phyloP scores from a whole-genome alignment of 2,113 vertebrate genomes.

The Marmota monax region DNA sequence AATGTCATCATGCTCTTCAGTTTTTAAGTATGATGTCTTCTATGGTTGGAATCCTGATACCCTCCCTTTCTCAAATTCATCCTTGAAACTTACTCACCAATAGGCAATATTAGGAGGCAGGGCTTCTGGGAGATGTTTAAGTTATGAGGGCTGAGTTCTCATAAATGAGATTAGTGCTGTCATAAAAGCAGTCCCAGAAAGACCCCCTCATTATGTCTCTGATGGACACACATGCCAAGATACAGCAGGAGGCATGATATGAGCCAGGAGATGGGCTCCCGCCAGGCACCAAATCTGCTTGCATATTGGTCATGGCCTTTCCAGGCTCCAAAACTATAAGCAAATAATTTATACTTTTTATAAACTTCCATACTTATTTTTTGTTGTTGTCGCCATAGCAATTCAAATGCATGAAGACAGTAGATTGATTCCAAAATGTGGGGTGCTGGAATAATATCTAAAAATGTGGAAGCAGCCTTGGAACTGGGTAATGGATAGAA shows the following conservation, averaged over 20 bases:
- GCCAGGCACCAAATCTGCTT: not conserved
- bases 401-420: not conserved
- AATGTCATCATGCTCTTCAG: not conserved
- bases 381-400: not conserved
- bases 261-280: not conserved
- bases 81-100: not conserved
- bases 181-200: not conserved
- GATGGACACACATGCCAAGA: not conserved
- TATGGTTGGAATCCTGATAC: not conserved
- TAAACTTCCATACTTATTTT: not conserved
- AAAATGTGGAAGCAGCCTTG: not conserved
- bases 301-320: not conserved
- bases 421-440: not conserved
- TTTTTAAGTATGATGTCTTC: not conserved
- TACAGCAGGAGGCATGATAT: not conserved
- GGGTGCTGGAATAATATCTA: not conserved
- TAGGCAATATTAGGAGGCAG: not conserved
- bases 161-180: not conserved
- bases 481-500: not conserved
- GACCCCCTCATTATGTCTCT: accelerated
- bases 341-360: not conserved
- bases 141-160: not conserved
- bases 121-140: not conserved
- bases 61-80: not conserved
- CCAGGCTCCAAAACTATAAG: not conserved